Evolutionary conservation across 2,113 vertebrate species (phyloP), one percentile per base, ranked within the genome.

Genomic region (Colaptes auratus): DNA sequence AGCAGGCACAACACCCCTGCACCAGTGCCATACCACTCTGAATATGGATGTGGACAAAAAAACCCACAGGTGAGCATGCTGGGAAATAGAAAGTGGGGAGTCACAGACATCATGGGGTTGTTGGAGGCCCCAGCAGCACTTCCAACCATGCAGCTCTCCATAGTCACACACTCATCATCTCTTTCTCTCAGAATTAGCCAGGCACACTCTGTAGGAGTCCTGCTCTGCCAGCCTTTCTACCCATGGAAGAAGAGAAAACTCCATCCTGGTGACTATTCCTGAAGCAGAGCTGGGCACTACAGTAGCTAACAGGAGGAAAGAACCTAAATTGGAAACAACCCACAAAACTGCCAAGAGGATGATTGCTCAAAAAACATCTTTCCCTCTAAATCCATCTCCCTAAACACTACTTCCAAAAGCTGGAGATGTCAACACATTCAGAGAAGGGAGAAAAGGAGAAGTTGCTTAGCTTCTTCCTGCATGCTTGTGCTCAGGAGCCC

Each of bases 261-360:
- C 28, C 31, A 8, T 88, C 83, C 64, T 58, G 56, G 53, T 50
- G 48, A 66, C 23, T 65, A 31, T 71, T 93, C 52, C 59, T 91
- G 56, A 83, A 94, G 82, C 58, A 81, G 88, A 94, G 77, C 69
- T 90, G 21, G 31, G 36, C 65, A 83, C 52, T 81, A 24, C 12
- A 89, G 76, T 56, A 93, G 82, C 74, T 83, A 93, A 63, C 79
- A 83, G 88, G 64, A 91, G 65, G 82, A 81, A 92, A 65, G 72
- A 94, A 89, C 72, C 88, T 36, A 79, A 96, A 74, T 56, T 96
- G 73, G 93, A 88, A 94, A 90, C 86, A 92, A 58, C 76, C 80
- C 92, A 93, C 69, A 93, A 90, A 95, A 77, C 60, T 95, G 90
- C 88, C 92, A 93, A 33, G 74, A 88, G 9, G 39, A 85, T 76